Evolutionary conservation across 2,113 vertebrate genomes (phyloP).

Genomic region (Actenoides lindsayi): DNA sequence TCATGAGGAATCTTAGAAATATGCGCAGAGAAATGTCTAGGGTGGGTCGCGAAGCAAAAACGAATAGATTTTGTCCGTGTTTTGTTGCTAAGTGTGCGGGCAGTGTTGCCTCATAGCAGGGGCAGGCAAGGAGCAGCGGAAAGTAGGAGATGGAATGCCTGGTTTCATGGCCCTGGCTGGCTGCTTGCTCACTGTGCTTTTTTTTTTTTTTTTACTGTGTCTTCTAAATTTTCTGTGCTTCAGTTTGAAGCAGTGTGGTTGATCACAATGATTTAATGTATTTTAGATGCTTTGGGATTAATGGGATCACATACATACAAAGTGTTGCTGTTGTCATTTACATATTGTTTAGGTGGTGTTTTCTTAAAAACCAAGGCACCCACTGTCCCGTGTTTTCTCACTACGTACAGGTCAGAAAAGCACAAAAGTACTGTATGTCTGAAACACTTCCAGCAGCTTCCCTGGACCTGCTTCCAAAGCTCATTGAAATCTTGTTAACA

Average conservation of each 20-base stretch:
- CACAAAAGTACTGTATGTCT: slow-evolving; percentile 40
- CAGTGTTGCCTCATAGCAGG: background rate
- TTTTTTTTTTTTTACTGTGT: background rate
- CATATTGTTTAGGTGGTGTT: background rate
- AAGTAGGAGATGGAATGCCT: background rate
- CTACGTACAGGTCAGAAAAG: slow-evolving; percentile 39
- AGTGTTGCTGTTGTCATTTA: background rate
- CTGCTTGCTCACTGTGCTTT: background rate
- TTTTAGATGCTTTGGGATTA: background rate
- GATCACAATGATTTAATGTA: background rate
- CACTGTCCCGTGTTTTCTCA: slow-evolving; percentile 2
- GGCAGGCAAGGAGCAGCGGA: background rate
- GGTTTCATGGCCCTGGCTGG: background rate
- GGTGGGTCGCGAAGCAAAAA: slow-evolving; percentile 32
- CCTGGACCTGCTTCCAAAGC: slow-evolving; percentile 63
- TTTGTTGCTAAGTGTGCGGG: background rate
- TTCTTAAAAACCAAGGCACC: slow-evolving; percentile 31
- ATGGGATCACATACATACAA: background rate
- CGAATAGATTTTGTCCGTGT: background rate
- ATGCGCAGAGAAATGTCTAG: slow-evolving; percentile 11
- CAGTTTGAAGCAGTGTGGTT: background rate
- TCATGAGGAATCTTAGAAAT: slow-evolving; percentile 47
- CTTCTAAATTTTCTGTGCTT: background rate
- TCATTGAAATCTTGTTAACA: slow-evolving; percentile 67
- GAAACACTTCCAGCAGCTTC: slow-evolving; percentile 64